Evolutionary conservation across 2,113 vertebrate species (phyloP).

Genomic region (Salvelinus fontinalis): DNA sequence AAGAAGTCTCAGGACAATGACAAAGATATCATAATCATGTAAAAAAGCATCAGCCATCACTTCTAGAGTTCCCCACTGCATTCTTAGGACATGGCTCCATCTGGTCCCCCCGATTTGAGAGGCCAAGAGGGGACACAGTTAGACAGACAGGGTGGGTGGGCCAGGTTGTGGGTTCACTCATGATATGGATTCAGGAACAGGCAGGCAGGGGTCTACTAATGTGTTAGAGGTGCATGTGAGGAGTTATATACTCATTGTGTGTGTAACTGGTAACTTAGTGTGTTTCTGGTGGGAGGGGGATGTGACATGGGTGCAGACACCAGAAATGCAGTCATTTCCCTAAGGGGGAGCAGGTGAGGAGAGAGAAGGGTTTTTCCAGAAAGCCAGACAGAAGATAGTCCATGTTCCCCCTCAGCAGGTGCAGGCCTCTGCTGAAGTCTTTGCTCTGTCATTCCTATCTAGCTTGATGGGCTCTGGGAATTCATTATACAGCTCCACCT

Average conservation of each 20-base stretch:
- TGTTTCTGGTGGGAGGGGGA: conserved; percentile 38
- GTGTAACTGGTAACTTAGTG: conserved; percentile 12
- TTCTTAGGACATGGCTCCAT: conserved; percentile 49
- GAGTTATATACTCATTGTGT: conserved; percentile 19
- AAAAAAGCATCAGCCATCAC: conserved; percentile 47
- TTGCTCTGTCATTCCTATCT: conserved; percentile 92
- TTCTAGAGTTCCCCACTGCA: conserved; percentile 40
- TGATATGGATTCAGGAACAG: conserved; percentile 15
- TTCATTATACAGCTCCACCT: conserved; percentile 98
- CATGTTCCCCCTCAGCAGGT: conserved; percentile 90
- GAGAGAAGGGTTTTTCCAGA: conserved; percentile 51
- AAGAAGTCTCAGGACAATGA: conserved; percentile 53
- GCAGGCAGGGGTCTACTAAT: conserved; percentile 12
- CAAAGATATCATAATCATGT: conserved; percentile 57
- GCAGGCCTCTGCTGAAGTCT: conserved; percentile 88
- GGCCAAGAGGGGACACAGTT: conserved; percentile 32
- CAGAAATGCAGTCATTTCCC: conserved; percentile 50
- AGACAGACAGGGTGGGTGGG: conserved; percentile 16
- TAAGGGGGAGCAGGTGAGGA: conserved; percentile 67
- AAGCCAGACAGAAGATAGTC: conserved; percentile 72
- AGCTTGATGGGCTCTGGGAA: conserved; percentile 98
- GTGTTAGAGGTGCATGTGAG: not conserved
- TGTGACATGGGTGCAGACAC: conserved; percentile 55
- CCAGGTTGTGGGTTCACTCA: conserved; percentile 29
- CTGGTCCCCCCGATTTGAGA: conserved; percentile 33